These are phyloP conservation scores for Aphrocallistes beatrix DNA, from an alignment of 37 sponge, comb jelly and placozoan species.

Conservation along the genomic window DNA sequence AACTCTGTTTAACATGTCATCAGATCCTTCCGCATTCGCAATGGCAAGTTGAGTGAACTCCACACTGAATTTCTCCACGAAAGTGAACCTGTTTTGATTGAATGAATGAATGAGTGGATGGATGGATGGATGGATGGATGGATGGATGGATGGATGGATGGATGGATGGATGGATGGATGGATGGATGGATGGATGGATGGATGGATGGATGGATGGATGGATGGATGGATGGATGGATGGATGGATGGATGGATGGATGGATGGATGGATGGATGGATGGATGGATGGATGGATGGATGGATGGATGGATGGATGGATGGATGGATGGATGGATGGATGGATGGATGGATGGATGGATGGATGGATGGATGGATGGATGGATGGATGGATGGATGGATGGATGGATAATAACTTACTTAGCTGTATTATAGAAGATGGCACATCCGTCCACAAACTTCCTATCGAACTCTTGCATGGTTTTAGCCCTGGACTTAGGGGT, in stretches of 20 bases:
- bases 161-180: not conserved
- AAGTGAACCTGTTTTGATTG: conserved; percentile 39
- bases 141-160: not conserved
- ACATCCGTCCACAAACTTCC: conserved; percentile 90
- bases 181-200: not conserved
- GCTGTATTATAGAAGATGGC: conserved; percentile 82
- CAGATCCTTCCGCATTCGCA: conserved; percentile 72
- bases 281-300: too few relatives aligned
- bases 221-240: too few relatives aligned
- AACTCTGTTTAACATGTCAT: conserved; percentile 90
- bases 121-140: not conserved
- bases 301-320: not conserved
- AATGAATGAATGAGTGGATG: not conserved
- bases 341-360: not conserved
- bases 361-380: too few relatives aligned
- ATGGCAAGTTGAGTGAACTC: conserved; percentile 93
- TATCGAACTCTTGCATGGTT: conserved; percentile 78
- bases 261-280: too few relatives aligned
- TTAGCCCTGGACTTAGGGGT: conserved; percentile 83
- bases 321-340: not conserved
- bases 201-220: not conserved
- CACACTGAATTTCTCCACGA: conserved; percentile 61
- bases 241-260: too few relatives aligned
- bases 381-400: too few relatives aligned
- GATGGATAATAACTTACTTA: conserved; percentile 45